Evolutionary conservation across 2,797 vertebrate genomes (phyloP).

Genomic region (Prionace glauca): DNA sequence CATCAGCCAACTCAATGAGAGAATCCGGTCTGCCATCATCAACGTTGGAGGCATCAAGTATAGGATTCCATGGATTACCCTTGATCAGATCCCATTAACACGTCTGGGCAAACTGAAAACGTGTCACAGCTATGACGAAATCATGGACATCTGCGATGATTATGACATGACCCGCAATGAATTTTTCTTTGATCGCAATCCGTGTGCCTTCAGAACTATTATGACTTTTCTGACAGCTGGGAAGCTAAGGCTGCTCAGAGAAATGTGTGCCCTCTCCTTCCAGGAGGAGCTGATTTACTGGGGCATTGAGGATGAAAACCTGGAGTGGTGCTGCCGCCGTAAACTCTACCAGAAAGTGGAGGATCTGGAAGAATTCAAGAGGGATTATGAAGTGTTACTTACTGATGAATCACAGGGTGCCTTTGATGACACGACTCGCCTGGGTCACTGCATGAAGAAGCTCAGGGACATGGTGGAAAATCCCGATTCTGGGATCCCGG

Average conservation of each 20-base stretch:
- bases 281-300: slow-evolving; percentile 73
- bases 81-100: slow-evolving; percentile 84
- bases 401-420: slow-evolving; percentile 47
- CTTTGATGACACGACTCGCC: slow-evolving; percentile 52
- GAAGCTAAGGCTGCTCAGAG: slow-evolving; percentile 81
- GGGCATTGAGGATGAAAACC: slow-evolving; percentile 67
- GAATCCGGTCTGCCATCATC: slow-evolving; percentile 70
- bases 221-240: slow-evolving; percentile 86
- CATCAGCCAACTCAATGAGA: slow-evolving; percentile 54
- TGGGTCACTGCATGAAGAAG: slow-evolving; percentile 64
- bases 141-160: slow-evolving; percentile 90
- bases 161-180: slow-evolving; percentile 84
- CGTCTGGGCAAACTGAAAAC: slow-evolving; percentile 78
- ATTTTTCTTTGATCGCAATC: slow-evolving; percentile 93
- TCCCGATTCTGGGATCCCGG: slow-evolving; percentile 82
- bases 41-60: slow-evolving; percentile 91
- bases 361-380: slow-evolving; percentile 58
- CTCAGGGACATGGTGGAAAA: slow-evolving; percentile 92
- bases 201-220: slow-evolving; percentile 85
- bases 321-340: slow-evolving; percentile 67
- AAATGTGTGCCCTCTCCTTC: slow-evolving; percentile 89
- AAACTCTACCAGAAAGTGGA: slow-evolving; percentile 61
- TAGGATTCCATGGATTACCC: slow-evolving; percentile 83
- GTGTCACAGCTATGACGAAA: slow-evolving; percentile 82
- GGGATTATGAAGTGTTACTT: slow-evolving; percentile 53